Conservation (phyloP, 1,140 invertebrate species). For the Hypsibius dujardini region DNA sequence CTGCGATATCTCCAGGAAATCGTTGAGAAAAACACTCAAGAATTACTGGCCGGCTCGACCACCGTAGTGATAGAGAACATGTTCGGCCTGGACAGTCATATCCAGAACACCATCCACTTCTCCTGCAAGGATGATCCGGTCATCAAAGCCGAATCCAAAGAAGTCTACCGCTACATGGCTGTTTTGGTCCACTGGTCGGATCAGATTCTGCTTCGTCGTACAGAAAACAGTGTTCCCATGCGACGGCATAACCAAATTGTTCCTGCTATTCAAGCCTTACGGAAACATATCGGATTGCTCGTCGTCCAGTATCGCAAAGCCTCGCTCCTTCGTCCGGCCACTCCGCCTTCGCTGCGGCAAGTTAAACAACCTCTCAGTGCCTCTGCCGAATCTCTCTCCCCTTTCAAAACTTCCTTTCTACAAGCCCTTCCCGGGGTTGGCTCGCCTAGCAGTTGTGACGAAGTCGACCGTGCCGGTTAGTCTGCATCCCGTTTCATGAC, state of each 20-base stretch:
- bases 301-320: neutral
- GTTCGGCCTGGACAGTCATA: neutral
- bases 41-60: constrained; percentile 5
- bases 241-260: constrained; percentile 4
- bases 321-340: neutral
- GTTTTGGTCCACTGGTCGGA: neutral
- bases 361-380: neutral
- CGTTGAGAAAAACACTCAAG: neutral
- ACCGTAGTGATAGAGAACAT: constrained; percentile 16
- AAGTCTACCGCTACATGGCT: neutral
- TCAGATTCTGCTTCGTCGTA: neutral
- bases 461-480: neutral
- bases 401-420: too few relatives aligned
- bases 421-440: too few relatives aligned
- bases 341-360: neutral
- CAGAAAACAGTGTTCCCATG: neutral
- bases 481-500: too few relatives aligned
- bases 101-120: neutral
- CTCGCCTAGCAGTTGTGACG: neutral
- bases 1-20: constrained; percentile 10
- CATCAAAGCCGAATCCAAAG: neutral
- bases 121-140: neutral
- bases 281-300: neutral
- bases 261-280: neutral
- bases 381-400: constrained; percentile 2